A percentile compares a stretch with the other conserved stretches of the same genome.
Evolutionary conservation across 2,888 invertebrate genomes (phyloP).

Genomic region (Nudaria mundana): DNA sequence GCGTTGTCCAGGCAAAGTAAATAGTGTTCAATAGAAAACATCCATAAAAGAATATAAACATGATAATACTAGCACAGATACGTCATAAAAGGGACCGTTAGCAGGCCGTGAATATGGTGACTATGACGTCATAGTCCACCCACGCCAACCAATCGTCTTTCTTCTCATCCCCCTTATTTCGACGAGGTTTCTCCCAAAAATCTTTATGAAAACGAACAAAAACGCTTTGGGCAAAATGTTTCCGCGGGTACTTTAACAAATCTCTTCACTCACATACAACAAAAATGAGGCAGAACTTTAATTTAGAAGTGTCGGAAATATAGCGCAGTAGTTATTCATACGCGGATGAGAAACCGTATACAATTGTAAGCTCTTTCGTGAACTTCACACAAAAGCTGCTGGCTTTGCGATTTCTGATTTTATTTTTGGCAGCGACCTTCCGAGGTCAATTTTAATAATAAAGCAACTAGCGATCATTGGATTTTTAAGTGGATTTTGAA

Average conservation of each 20-base stretch:
- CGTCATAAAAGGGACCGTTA: constrained; percentile 35
- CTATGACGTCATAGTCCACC: constrained; percentile 33
- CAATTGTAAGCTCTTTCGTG: constrained; percentile 11
- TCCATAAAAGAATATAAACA: no score
- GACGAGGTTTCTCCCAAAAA: constrained; percentile 20
- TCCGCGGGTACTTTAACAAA: constrained; percentile 24
- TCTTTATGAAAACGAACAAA: constrained; percentile 10
- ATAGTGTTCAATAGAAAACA: no score
- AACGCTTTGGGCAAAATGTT: constrained; percentile 13
- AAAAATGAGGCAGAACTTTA: constrained; percentile 24
- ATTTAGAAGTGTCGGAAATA: constrained; percentile 16
- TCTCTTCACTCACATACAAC: constrained; percentile 17
- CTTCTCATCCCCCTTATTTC: constrained; percentile 28
- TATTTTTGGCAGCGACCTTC: no score
- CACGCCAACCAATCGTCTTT: constrained; percentile 34
- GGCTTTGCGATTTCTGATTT: no score
- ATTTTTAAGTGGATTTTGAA: no score
- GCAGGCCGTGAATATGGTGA: constrained; percentile 33
- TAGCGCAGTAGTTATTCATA: constrained; percentile 13
- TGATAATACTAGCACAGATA: constrained; percentile 20
- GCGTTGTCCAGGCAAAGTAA: no score
- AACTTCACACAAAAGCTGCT: no score
- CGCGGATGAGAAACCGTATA: constrained; percentile 12
- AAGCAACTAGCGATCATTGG: no score
- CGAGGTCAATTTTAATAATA: no score